Evolutionary conservation across 2,888 invertebrate species (phyloP), one percentile per base, ranked within the genome.

Genomic region (Drosophila testacea): DNA sequence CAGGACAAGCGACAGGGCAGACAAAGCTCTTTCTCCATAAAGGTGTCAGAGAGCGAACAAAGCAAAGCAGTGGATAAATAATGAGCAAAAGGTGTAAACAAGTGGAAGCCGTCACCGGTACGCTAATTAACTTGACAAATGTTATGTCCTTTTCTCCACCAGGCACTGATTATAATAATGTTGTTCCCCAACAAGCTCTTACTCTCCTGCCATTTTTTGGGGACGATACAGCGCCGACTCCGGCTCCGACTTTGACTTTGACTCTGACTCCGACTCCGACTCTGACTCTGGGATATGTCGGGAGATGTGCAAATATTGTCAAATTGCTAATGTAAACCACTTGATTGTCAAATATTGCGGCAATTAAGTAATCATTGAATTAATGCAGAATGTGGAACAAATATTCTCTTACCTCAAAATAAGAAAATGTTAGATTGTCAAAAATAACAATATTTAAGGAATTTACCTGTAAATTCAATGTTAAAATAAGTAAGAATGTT

Each of bases 71-170:
- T 57, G 68, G 54, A 70, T 83, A 69, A 74, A 81, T 87, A 87
- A 83, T 87, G 84, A 81, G 84, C 54, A 57, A 81, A 82, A 83
- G 82, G 82, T 87, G 87, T 77, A 83, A 81, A 73, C 81, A 73
- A 81, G 74, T 69, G 65, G 44, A 79, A 73, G 69, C 56, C 70
- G 59, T 52, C 64, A 70, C 59, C 64, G 70, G 62, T 36, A 32
- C 54, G 83, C 73, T 80, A 86, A 81, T 81, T 81, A 86, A 83
- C 77, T 86, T 81, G 81, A 81, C 83, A 81, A 81, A 81, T 81
- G 83, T 80, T 63, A 47, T 55, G 73, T 69, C 63, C 66, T 54
- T 41, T 47, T 41, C 59, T 32, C 34, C 38, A 32, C 4, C 59
- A 47, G 57, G 13, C 61, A 55, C 69, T 69, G 79, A 70, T 65